Percentiles rank a stretch among this genome's conserved stretches.
Evolutionary conservation across 2,888 invertebrate genomes (phyloP).

Genomic region (Zootermopsis nevadensis): DNA sequence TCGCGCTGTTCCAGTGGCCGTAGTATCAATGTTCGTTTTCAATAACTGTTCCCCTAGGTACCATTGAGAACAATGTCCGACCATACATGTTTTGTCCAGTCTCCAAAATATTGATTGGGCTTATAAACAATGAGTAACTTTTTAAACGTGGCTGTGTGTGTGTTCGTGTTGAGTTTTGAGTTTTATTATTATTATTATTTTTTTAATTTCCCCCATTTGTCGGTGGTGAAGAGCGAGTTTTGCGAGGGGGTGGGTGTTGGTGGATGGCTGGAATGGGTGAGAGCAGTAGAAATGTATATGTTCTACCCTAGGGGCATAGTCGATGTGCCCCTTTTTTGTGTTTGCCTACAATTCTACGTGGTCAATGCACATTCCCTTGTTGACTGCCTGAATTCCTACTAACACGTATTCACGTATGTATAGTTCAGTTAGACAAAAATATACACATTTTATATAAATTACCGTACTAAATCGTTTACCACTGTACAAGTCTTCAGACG

Average conservation of each 20-base stretch:
- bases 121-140: constrained; percentile 51
- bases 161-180: constrained; percentile 31
- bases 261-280: background rate
- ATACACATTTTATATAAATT: constrained; percentile 20
- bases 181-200: constrained; percentile 44
- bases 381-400: background rate
- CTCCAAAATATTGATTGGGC: constrained; percentile 51
- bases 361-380: constrained; percentile 29
- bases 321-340: constrained; percentile 43
- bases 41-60: constrained; percentile 64
- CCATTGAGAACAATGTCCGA: constrained; percentile 54
- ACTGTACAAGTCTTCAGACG: background rate
- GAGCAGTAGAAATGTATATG: constrained; percentile 46
- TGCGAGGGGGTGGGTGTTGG: constrained; percentile 34
- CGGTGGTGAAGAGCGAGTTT: constrained; percentile 35
- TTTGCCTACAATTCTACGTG: constrained; percentile 46
- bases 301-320: constrained; percentile 47
- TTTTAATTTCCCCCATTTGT: constrained; percentile 30
- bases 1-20: constrained; percentile 14
- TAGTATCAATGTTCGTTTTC: constrained; percentile 62
- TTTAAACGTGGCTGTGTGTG: constrained; percentile 43
- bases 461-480: background rate
- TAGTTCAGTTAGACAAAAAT: constrained; percentile 18
- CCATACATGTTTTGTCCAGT: constrained; percentile 43
- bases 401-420: background rate